Base-by-base conservation (phyloP, 2,113 vertebrate genomes). In the Colaptes auratus region DNA sequence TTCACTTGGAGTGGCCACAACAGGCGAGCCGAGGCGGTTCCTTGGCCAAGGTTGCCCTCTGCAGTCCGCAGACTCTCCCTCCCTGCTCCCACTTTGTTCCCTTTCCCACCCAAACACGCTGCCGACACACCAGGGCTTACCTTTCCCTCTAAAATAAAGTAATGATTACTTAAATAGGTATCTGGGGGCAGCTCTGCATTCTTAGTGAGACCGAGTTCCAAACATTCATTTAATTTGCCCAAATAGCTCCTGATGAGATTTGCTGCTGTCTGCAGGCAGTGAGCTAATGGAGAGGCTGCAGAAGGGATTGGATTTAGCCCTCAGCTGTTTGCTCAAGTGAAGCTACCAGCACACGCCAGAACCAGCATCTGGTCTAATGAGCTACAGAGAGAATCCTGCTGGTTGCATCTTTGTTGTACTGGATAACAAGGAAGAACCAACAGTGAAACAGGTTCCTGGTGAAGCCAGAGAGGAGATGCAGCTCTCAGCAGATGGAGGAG, bases 11-110 rank as follows among this genome's bases (percentile, higher is more conserved):
- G 78, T 0, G 33, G 50, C 59, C 64, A 17, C 59, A 3, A 4
- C 24, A 2, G 6, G 73, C 42, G 20, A 70, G 58, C 25, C 2
- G 4, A 48, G 39, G 44, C 4, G 11, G 96, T 98, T 92, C 70
- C n/a, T 96, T 95, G 97, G 30, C 39, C 97, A 97, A 96, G 94
- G 8, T 93, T 98, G 97, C 97, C 97, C 97, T 94, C 98, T 98
- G 35, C 66, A 96, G 98, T 73, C 35, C 30, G 52, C 60, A 19
- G 46, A 2, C 60, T 3, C 25, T 21, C n/a, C 14, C 30, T 53
- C n/a, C 24, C n/a, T 11, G 3, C 58, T 30, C 48, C 16, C 12
- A 3, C 3, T 16, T 42, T 21, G 9, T 9, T 81, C 55, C 27
- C 6, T 36, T 61, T 52, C 63, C 82, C 25, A 28, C 15, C 18